phyloP scores from a whole-genome alignment of 1,140 invertebrate species.

The Lasioglossum albipes region DNA sequence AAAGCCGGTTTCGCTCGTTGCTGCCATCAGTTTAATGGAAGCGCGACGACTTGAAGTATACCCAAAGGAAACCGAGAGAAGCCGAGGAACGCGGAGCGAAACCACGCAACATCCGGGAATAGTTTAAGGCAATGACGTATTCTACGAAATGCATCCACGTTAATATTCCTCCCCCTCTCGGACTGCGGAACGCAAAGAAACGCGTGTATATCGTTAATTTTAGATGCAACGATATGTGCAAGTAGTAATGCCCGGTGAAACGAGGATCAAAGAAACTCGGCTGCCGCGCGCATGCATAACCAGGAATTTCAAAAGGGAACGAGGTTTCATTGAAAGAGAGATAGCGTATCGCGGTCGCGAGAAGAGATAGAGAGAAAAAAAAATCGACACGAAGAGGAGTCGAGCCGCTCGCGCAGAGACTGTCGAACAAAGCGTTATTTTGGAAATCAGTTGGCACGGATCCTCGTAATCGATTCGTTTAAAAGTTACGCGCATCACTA shows the following conservation, averaged over 20 bases:
- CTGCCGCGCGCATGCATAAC: constrained; percentile 13
- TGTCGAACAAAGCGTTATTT: background rate
- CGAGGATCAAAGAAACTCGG: constrained; percentile 43
- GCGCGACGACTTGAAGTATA: too few species aligned
- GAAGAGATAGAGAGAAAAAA: background rate
- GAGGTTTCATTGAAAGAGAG: constrained; percentile 31
- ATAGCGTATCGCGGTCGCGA: background rate
- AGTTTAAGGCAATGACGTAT: constrained; percentile 27
- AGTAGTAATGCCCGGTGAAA: constrained; percentile 39
- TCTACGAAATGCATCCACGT: constrained; percentile 30
- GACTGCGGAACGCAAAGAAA: constrained; percentile 21
- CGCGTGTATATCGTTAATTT: constrained; percentile 45
- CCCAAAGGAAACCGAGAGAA: background rate
- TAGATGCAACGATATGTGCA: constrained; percentile 29
- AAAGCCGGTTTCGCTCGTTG: background rate
- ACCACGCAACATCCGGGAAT: constrained; percentile 13
- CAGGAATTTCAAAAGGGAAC: constrained; percentile 36
- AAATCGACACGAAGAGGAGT: background rate
- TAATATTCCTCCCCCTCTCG: constrained; percentile 15
- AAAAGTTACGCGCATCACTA: background rate
- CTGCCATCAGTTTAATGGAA: background rate
- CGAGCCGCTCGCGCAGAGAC: background rate
- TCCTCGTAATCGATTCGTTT: background rate
- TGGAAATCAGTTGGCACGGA: background rate
- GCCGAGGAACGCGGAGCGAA: background rate